Conservation (phyloP, 2,888 invertebrate genomes). For the Tromatobia lineatoria region DNA sequence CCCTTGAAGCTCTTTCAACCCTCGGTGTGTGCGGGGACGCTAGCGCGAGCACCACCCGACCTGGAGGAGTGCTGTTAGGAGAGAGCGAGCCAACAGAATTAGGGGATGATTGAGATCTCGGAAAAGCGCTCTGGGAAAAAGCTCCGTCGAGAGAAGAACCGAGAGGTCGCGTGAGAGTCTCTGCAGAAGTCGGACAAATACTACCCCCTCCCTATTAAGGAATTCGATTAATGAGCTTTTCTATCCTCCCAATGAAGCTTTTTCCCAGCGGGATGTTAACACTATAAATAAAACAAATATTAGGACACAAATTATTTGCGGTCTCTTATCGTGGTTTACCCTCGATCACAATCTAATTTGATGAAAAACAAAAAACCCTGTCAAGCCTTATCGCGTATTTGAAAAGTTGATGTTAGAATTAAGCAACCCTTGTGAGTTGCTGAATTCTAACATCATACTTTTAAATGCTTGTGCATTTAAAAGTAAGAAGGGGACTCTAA, state of each 20-base stretch:
- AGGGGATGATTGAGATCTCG: constrained; percentile 71
- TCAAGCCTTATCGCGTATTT: not conserved
- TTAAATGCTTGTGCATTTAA: too few relatives aligned
- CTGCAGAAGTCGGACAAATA: constrained; percentile 25
- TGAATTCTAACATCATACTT: too few relatives aligned
- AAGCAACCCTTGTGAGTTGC: not conserved
- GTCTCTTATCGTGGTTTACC: not conserved
- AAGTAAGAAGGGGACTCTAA: not conserved
- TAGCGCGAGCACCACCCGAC: constrained; percentile 9
- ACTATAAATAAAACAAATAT: constrained; percentile 40
- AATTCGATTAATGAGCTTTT: constrained; percentile 60
- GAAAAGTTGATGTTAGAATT: not conserved
- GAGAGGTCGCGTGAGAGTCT: constrained; percentile 15
- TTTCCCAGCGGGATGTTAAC: constrained; percentile 3
- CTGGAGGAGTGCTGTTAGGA: constrained; percentile 40
- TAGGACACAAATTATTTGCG: not conserved
- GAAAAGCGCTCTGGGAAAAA: constrained; percentile 55
- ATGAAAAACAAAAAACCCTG: not conserved
- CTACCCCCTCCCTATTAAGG: constrained; percentile 48
- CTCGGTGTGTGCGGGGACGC: constrained; percentile 40
- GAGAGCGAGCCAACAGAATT: constrained; percentile 72
- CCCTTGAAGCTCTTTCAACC: constrained; percentile 58
- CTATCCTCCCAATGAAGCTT: constrained; percentile 33
- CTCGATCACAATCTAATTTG: not conserved
- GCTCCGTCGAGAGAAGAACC: constrained; percentile 29